A percentile compares a stretch with the other conserved stretches of the same genome.
Conservation (phyloP, 1,140 invertebrate genomes). For the Teleogryllus occipitalis region DNA sequence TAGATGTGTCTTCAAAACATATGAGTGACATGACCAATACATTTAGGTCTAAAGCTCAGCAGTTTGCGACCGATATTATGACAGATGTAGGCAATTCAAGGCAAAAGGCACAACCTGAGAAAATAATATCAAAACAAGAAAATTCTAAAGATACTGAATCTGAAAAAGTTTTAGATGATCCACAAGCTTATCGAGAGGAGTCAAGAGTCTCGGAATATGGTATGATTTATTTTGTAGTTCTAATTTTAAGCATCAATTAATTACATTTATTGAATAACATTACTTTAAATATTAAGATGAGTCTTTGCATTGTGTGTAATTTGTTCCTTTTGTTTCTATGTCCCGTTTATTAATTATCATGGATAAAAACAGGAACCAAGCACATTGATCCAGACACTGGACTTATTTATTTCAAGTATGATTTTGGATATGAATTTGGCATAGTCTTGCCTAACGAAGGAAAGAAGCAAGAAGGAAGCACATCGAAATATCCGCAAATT, state of each 20-base stretch:
- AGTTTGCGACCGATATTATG: constrained; percentile 57
- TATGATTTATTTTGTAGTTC: constrained; percentile 35
- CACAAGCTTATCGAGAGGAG: constrained; percentile 62
- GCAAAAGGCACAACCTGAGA: constrained; percentile 32
- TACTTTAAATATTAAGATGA: too few relatives aligned
- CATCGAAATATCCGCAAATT: constrained; percentile 38
- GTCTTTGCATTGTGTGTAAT: neutral
- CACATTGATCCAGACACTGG: constrained; percentile 67
- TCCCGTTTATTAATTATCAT: constrained; percentile 19
- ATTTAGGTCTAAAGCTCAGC: constrained; percentile 60
- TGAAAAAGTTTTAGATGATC: constrained; percentile 36
- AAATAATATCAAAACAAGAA: constrained; percentile 31
- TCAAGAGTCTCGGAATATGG: constrained; percentile 59
- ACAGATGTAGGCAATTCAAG: constrained; percentile 44
- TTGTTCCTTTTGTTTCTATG: neutral
- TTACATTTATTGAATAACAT: too few relatives aligned
- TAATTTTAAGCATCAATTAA: neutral
- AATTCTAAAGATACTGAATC: constrained; percentile 35
- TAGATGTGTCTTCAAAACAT: constrained; percentile 50
- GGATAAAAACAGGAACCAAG: constrained; percentile 52
- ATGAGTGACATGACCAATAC: constrained; percentile 57
- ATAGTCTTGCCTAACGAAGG: constrained; percentile 60
- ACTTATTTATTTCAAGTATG: constrained; percentile 74
- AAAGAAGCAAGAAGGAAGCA: constrained; percentile 34
- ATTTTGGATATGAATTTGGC: constrained; percentile 74